phyloP scores from a whole-genome alignment of 2,888 invertebrate genomes.

The Metacarcinus magister region DNA sequence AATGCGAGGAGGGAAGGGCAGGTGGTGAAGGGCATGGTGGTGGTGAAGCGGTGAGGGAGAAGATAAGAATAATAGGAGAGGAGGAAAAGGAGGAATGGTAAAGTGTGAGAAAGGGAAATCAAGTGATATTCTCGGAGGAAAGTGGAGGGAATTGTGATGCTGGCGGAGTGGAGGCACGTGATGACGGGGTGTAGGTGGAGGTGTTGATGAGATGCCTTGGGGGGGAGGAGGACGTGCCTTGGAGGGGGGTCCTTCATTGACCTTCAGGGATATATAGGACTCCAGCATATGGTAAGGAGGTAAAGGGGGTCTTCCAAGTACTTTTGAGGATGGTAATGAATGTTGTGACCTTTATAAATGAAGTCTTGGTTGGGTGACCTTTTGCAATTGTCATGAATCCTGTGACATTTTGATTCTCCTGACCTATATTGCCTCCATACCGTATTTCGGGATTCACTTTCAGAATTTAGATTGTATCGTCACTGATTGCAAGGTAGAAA shows the following conservation, averaged over 20 bases:
- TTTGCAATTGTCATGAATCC: slow-evolving; percentile 32
- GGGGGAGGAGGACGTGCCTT: neutral
- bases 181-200: neutral
- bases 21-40: neutral
- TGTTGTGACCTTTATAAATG: slow-evolving; percentile 37
- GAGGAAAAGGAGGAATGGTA: neutral
- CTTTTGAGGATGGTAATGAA: slow-evolving; percentile 34
- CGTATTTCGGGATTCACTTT: slow-evolving; percentile 46
- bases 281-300: neutral
- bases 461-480: slow-evolving; percentile 42
- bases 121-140: neutral
- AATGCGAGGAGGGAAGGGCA: neutral
- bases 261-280: neutral
- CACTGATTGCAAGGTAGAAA: slow-evolving; percentile 31
- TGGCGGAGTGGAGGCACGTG: neutral
- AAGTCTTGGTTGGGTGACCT: neutral
- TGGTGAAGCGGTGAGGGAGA: neutral
- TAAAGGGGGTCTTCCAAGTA: neutral
- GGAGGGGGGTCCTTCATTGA: neutral
- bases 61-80: neutral
- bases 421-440: slow-evolving; percentile 12
- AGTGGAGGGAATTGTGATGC: neutral
- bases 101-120: neutral
- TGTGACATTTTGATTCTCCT: slow-evolving; percentile 44
- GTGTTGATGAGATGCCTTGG: neutral